phyloP scores from a whole-genome alignment of 1,140 invertebrate species.

The Solenopsis fugax region DNA sequence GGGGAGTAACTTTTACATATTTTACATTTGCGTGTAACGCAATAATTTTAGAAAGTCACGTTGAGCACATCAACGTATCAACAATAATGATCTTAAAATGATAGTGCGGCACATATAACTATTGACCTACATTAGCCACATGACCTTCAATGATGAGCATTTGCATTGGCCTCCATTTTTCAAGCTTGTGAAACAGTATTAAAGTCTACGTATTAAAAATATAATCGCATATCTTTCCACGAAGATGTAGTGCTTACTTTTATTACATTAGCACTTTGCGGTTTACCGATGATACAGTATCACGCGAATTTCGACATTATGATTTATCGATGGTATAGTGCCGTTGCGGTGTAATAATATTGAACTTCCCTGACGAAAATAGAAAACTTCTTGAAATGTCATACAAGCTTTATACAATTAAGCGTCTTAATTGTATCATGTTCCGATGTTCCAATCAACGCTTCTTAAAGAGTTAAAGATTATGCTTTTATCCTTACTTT shows the following conservation, averaged over 20 bases:
- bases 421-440: too few relatives aligned
- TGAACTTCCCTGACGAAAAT: too few relatives aligned
- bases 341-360: too few relatives aligned
- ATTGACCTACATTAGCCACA: background rate
- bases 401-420: too few relatives aligned
- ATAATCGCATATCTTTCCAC: background rate
- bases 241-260: background rate
- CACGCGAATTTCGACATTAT: too few relatives aligned
- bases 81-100: background rate
- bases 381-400: too few relatives aligned
- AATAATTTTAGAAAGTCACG: conserved; percentile 3
- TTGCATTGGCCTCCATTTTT: background rate
- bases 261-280: background rate
- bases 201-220: background rate
- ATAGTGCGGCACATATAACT: background rate
- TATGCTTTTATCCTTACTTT: too few relatives aligned
- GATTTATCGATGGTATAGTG: too few relatives aligned
- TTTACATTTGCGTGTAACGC: background rate
- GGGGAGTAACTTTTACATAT: background rate
- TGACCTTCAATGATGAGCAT: background rate
- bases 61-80: background rate
- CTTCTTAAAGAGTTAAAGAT: too few relatives aligned
- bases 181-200: background rate
- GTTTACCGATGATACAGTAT: too few relatives aligned
- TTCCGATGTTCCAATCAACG: too few relatives aligned